These are phyloP conservation scores for Phrynosoma platyrhinos DNA, from an alignment of 2,113 vertebrate species.

Conservation along the genomic window DNA sequence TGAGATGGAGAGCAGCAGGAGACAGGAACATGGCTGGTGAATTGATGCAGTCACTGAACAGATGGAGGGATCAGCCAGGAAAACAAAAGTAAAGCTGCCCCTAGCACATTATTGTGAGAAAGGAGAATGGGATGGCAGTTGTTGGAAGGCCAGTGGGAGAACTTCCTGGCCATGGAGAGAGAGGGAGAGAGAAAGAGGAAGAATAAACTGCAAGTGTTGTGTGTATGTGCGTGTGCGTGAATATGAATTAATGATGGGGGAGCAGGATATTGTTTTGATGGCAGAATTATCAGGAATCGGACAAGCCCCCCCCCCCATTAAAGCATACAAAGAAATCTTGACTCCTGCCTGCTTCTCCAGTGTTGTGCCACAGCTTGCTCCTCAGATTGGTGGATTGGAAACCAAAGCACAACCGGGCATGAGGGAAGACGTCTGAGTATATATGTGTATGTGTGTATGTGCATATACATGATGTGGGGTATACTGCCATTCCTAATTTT, in stretches of 20 bases:
- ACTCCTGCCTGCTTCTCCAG: too few species aligned
- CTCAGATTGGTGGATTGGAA: too few species aligned
- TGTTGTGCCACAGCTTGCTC: too few species aligned
- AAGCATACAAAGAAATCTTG: too few species aligned
- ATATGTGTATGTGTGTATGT: too few species aligned
- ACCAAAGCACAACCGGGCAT: too few species aligned
- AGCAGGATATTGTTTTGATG: slow-evolving; percentile 20
- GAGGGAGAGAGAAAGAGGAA: not conserved
- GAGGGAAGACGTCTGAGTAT: too few species aligned
- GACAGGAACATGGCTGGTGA: slow-evolving; percentile 50
- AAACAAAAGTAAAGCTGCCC: slow-evolving; percentile 82
- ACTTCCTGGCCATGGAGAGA: slow-evolving; percentile 51
- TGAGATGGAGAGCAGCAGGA: slow-evolving; percentile 48
- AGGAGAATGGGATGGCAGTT: slow-evolving; percentile 70
- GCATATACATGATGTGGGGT: too few species aligned
- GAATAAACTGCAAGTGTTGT: not conserved
- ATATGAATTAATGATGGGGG: not conserved
- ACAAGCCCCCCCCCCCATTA: not conserved
- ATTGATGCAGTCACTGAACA: slow-evolving; percentile 72
- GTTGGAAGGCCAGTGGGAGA: slow-evolving; percentile 7
- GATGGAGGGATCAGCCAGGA: slow-evolving; percentile 77
- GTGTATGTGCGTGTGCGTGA: not conserved
- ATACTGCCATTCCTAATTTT: too few species aligned
- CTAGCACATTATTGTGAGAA: slow-evolving; percentile 76
- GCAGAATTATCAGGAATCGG: slow-evolving; percentile 16